Conservation (phyloP, 2,888 invertebrate genomes). For the Oxytorus armatus region DNA sequence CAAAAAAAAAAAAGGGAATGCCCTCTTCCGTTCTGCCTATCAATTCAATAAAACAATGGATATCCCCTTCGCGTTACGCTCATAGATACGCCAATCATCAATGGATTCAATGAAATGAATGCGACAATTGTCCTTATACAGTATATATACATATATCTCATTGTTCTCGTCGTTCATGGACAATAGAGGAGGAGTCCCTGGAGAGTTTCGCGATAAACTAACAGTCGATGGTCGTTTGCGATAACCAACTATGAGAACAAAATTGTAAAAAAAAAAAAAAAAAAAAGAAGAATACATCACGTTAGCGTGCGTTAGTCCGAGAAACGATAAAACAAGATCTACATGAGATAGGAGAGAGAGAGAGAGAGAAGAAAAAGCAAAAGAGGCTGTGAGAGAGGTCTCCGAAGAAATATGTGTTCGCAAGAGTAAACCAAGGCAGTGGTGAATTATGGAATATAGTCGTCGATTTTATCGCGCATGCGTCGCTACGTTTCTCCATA, state of each 20-base stretch:
- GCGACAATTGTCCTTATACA: no score
- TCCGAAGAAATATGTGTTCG: constrained; percentile 28
- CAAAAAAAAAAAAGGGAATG: background rate
- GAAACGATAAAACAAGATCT: constrained; percentile 15
- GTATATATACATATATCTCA: no score
- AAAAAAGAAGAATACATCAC: background rate
- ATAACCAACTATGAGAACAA: constrained; percentile 9
- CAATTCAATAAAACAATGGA: no score
- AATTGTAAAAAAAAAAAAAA: background rate
- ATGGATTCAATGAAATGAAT: no score
- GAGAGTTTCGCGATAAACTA: background rate
- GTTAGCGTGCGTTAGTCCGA: constrained; percentile 34
- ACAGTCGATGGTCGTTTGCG: constrained; percentile 33
- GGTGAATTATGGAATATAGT: constrained; percentile 60
- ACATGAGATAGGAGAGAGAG: constrained; percentile 23
- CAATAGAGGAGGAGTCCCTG: constrained; percentile 1
- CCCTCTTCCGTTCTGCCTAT: background rate
- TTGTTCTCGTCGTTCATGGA: constrained; percentile 41
- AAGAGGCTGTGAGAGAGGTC: constrained; percentile 38
- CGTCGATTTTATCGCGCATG: constrained; percentile 69
- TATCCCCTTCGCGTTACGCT: no score
- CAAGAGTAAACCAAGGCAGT: constrained; percentile 59
- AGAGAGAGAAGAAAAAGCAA: constrained; percentile 28
- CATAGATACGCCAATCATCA: no score
- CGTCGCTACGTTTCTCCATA: constrained; percentile 65